Percentiles rank a stretch among this genome's conserved stretches.
phyloP scores from a whole-genome alignment of 2,113 vertebrate species.

The Scalopus aquaticus region DNA sequence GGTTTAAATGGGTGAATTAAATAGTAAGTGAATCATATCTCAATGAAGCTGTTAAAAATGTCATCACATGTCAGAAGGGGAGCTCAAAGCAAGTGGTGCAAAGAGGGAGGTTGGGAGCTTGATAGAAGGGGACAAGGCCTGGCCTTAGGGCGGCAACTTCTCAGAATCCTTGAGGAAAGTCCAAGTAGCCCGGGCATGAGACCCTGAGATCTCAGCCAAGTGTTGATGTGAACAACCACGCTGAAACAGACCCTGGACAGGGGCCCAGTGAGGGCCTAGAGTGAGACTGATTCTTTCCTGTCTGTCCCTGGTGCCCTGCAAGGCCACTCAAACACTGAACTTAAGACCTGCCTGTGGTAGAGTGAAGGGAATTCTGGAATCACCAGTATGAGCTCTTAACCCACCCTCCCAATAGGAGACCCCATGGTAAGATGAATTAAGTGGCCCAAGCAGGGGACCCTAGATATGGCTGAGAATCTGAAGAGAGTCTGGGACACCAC shows the following conservation, averaged over 20 bases:
- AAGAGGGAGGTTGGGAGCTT: background rate
- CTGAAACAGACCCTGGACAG: background rate
- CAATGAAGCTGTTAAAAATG: slow-evolving; percentile 32
- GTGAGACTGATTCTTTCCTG: background rate
- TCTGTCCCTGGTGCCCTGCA: background rate
- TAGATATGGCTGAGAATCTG: background rate
- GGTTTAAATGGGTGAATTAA: background rate
- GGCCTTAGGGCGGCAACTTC: background rate
- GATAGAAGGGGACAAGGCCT: background rate
- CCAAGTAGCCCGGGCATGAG: background rate
- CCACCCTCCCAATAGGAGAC: background rate
- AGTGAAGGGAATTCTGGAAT: background rate
- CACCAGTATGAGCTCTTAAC: background rate
- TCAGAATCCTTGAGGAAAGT: slow-evolving; percentile 24
- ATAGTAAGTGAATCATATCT: background rate
- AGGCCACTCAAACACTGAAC: background rate
- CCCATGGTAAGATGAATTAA: background rate
- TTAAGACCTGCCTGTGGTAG: background rate
- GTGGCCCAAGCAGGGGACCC: background rate
- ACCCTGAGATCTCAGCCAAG: background rate
- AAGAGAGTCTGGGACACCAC: background rate
- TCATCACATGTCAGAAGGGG: background rate
- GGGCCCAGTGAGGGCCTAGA: fast-evolving
- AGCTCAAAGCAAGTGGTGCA: background rate
- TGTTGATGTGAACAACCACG: background rate